Conservation (phyloP, 1,140 invertebrate species). For the Drosophila nannoptera region DNA sequence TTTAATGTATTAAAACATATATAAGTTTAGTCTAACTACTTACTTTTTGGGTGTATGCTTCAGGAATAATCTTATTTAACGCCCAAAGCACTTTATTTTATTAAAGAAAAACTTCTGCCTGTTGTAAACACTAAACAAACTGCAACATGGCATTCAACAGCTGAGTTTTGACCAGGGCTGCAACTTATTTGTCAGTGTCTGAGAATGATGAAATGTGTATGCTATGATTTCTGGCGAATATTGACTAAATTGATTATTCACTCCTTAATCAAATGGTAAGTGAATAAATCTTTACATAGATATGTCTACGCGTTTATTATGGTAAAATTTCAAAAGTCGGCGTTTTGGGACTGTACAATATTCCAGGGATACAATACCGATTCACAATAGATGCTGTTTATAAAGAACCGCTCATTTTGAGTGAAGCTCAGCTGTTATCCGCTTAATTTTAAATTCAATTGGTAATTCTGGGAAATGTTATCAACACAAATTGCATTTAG, state of each 20-base stretch:
- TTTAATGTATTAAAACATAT: constrained; percentile 8
- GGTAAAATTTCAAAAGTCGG: no score
- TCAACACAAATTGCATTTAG: background rate
- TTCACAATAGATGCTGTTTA: background rate
- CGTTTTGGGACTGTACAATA: background rate
- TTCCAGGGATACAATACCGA: background rate
- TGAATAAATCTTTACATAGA: no score
- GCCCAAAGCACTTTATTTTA: constrained; percentile 9
- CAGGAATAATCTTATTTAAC: background rate
- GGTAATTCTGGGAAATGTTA: background rate
- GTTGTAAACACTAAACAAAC: constrained; percentile 39
- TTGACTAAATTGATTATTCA: no score
- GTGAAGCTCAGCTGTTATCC: background rate
- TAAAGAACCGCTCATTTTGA: background rate
- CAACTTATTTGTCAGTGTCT: background rate
- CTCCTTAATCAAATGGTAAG: no score
- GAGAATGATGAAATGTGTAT: background rate
- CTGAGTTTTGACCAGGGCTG: constrained; percentile 27
- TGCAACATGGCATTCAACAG: constrained; percentile 44
- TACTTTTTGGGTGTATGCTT: background rate
- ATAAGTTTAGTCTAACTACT: constrained; percentile 6
- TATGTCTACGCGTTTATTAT: no score
- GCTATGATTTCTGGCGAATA: no score
- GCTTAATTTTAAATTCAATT: no score
- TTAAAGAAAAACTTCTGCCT: background rate